phyloP scores from a whole-genome alignment of 2,113 vertebrate genomes.

The Rhinolophus sinicus region DNA sequence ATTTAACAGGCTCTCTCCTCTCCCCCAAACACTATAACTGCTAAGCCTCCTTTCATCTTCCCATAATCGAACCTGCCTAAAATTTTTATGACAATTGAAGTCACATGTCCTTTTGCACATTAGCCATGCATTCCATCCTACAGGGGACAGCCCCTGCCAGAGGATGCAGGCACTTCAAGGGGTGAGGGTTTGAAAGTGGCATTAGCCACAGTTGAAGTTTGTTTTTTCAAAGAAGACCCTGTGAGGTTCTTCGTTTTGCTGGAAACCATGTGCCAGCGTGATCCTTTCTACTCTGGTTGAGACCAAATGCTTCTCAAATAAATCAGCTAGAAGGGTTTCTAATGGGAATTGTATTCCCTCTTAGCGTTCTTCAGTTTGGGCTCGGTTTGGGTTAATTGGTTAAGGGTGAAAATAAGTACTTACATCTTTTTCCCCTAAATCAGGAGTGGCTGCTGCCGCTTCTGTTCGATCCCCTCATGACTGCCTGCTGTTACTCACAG shows the following conservation, averaged over 20 bases:
- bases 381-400: constrained; percentile 41
- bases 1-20: constrained; percentile 63
- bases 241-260: not conserved
- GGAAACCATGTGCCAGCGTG: constrained; percentile 21
- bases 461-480: constrained; percentile 28
- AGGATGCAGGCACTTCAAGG: not conserved
- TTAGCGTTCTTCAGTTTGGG: constrained; percentile 24
- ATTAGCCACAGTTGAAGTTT: constrained; percentile 19
- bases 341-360: not conserved
- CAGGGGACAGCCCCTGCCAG: not conserved
- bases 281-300: not conserved
- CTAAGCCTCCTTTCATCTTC: constrained; percentile 43
- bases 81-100: constrained; percentile 38
- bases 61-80: constrained; percentile 38
- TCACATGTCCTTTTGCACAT: not conserved
- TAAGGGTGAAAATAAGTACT: constrained; percentile 63
- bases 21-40: not conserved
- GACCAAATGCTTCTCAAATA: constrained; percentile 57
- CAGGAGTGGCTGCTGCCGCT: constrained; percentile 64
- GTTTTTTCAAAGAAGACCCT: not conserved
- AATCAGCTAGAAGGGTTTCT: constrained; percentile 20
- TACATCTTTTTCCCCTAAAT: constrained; percentile 62
- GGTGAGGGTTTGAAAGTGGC: not conserved
- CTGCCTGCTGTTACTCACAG: constrained; percentile 60
- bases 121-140: not conserved